Evolutionary conservation across 2,113 vertebrate species (phyloP).

Genomic region (Myocastor coypus): DNA sequence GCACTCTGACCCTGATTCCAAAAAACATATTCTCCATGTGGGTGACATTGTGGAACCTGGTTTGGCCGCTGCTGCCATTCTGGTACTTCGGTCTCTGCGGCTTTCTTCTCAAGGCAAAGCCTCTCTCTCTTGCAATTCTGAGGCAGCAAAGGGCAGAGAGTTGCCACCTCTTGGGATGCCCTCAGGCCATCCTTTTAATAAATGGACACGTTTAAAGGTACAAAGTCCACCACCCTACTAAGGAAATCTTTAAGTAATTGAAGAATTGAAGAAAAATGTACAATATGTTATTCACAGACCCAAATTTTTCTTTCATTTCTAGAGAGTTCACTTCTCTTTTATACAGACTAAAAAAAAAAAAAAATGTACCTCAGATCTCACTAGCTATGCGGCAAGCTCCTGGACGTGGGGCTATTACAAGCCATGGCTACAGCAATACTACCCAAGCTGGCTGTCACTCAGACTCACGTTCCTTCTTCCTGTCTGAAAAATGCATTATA

Average conservation of each 20-base stretch:
- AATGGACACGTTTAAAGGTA: neutral
- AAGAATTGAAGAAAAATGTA: neutral
- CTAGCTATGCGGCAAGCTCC: neutral
- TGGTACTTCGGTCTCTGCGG: no score
- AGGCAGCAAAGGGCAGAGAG: no score
- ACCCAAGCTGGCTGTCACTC: neutral
- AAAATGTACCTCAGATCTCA: neutral
- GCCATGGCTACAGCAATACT: neutral
- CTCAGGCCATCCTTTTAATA: no score
- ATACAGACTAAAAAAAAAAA: neutral
- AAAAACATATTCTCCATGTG: no score
- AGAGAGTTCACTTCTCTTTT: neutral
- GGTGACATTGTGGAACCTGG: no score
- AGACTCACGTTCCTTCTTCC: neutral
- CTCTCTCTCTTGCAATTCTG: no score
- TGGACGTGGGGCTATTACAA: neutral
- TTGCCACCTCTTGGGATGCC: no score
- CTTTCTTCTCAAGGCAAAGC: no score
- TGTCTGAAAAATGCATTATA: neutral
- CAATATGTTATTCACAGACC: neutral
- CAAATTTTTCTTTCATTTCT: neutral
- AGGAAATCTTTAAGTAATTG: neutral
- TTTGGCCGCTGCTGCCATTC: no score
- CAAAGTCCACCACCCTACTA: neutral
- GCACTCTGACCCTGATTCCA: no score